A percentile compares a stretch with the other conserved stretches of the same genome.
Conservation (phyloP, 2,888 invertebrate genomes). For the Scelioninae gen. 2 region DNA sequence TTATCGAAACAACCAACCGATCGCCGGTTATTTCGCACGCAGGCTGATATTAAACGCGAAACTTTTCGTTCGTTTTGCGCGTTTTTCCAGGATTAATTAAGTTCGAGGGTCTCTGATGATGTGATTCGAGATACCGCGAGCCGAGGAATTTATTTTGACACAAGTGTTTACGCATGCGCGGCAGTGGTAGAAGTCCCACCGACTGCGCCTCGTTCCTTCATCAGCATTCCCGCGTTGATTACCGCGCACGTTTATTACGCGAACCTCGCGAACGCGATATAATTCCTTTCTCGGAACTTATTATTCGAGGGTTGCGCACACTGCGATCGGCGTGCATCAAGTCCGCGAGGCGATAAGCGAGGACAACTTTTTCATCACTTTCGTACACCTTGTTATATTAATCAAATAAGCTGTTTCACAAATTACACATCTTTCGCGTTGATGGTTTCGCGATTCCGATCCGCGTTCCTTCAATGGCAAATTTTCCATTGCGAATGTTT, state of each 20-base stretch:
- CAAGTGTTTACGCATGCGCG: slow-evolving; percentile 24
- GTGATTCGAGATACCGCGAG: slow-evolving; percentile 14
- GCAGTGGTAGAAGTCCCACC: slow-evolving; percentile 13
- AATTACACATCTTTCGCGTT: no score
- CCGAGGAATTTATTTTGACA: slow-evolving; percentile 32
- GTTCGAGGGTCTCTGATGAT: slow-evolving; percentile 35
- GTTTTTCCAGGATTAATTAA: slow-evolving; percentile 31
- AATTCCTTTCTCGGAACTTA: slow-evolving; percentile 50
- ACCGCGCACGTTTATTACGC: slow-evolving; percentile 45
- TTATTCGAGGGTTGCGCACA: slow-evolving; percentile 40
- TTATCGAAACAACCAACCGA: no score
- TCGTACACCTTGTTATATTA: slow-evolving; percentile 40
- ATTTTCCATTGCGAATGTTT: no score
- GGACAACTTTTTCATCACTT: slow-evolving; percentile 34
- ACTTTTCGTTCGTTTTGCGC: slow-evolving; percentile 22
- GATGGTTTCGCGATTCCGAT: no score
- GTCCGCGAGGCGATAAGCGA: slow-evolving; percentile 16
- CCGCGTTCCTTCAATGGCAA: no score
- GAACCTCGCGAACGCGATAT: slow-evolving; percentile 41
- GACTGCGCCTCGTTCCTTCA: slow-evolving; percentile 33
- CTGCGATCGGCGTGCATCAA: slow-evolving; percentile 42
- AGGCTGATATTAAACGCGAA: slow-evolving; percentile 25
- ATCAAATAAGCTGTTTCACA: slow-evolving; percentile 43
- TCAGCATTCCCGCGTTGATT: slow-evolving; percentile 45
- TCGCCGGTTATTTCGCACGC: background rate